Evolutionary conservation across 2,888 invertebrate genomes (phyloP).

Genomic region (Drosophila ezoana): DNA sequence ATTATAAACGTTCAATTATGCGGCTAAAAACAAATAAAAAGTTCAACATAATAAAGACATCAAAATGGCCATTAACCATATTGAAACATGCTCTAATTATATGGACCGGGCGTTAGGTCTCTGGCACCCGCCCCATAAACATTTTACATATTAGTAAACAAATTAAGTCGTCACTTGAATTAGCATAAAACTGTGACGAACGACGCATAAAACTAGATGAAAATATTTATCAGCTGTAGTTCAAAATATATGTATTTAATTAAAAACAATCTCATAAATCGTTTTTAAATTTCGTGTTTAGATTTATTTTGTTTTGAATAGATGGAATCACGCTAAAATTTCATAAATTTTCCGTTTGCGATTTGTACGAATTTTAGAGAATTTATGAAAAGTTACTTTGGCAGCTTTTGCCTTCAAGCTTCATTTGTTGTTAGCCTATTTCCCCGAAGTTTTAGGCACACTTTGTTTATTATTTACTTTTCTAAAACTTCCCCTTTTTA

Average conservation of each 20-base stretch:
- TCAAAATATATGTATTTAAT: too few species aligned
- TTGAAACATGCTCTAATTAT: conserved; percentile 46
- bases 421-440: too few species aligned
- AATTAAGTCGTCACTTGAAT: conserved; percentile 34
- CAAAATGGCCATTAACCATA: conserved; percentile 34
- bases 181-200: conserved; percentile 22
- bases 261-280: neutral
- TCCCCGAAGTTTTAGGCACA: neutral
- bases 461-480: neutral
- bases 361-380: too few species aligned
- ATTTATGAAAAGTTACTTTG: too few species aligned
- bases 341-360: too few species aligned
- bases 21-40: conserved; percentile 7
- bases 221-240: neutral
- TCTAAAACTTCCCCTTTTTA: neutral
- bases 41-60: conserved; percentile 59
- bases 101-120: conserved; percentile 3
- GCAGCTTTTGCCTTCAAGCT: too few species aligned
- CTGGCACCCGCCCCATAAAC: neutral
- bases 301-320: too few species aligned
- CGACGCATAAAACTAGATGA: neutral
- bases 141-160: conserved; percentile 16
- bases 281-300: too few species aligned
- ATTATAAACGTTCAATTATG: conserved; percentile 17
- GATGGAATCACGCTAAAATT: too few species aligned